These are phyloP conservation scores for Smithornis capensis DNA, from an alignment of 2,113 vertebrate species.

Conservation along the genomic window DNA sequence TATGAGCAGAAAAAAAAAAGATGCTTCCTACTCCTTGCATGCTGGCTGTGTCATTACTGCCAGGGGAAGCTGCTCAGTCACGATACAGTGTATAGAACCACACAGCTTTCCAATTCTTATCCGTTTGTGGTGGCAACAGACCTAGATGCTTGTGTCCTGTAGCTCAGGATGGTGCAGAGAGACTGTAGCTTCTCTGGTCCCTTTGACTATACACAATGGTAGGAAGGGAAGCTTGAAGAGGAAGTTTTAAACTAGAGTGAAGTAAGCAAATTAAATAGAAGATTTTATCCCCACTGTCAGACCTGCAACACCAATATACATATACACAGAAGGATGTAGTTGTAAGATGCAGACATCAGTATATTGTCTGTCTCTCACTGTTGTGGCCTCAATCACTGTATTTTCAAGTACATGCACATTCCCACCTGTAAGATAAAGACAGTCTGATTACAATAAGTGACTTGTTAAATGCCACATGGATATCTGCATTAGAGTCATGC, in stretches of 20 bases:
- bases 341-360: neutral
- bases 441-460: neutral
- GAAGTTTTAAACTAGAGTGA: neutral
- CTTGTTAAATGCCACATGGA: neutral
- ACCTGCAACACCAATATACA: neutral
- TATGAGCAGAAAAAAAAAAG: fast-evolving
- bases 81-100: neutral
- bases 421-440: neutral
- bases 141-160: neutral
- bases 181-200: neutral
- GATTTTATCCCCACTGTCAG: neutral
- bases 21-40: neutral
- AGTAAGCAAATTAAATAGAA: neutral
- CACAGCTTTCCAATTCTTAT: neutral
- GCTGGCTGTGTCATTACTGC: neutral
- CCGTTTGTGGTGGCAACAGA: neutral
- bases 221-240: neutral
- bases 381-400: neutral
- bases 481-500: neutral
- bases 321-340: neutral
- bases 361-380: neutral
- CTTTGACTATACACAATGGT: neutral
- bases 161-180: neutral
- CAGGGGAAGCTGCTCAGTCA: neutral
- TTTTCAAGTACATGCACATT: neutral